Evolutionary conservation across 2,113 vertebrate species (phyloP).

Genomic region (Origma solitaria): DNA sequence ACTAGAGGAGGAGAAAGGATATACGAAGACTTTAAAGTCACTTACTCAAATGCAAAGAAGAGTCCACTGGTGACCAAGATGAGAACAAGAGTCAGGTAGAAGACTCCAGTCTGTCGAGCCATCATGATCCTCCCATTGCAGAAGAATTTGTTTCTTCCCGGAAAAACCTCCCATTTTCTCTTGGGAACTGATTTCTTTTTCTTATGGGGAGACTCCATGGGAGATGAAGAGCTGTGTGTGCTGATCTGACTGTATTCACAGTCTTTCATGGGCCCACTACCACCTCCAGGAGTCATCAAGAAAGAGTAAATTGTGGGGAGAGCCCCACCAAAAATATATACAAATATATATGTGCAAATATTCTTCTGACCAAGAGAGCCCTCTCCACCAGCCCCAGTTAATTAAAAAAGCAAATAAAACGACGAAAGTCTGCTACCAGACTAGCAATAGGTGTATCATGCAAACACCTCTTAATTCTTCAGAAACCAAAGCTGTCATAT

Average conservation of each 20-base stretch:
- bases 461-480: conserved; percentile 48
- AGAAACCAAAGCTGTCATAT: conserved; percentile 52
- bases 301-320: conserved; percentile 61
- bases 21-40: conserved; percentile 16
- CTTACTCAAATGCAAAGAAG: conserved; percentile 99
- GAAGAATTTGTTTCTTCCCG: conserved; percentile 96
- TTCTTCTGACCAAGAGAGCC: conserved; percentile 22
- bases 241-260: conserved; percentile 98
- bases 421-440: conserved; percentile 33
- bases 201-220: conserved; percentile 95
- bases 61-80: conserved; percentile 97
- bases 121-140: conserved; percentile 98
- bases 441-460: conserved; percentile 37
- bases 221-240: conserved; percentile 89
- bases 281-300: conserved; percentile 90
- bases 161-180: conserved; percentile 96
- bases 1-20: background rate
- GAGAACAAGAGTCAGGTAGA: conserved; percentile 95
- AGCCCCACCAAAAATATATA: conserved; percentile 62
- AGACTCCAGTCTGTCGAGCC: conserved; percentile 96
- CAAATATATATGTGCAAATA: background rate
- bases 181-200: conserved; percentile 81
- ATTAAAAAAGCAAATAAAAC: background rate
- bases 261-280: conserved; percentile 94
- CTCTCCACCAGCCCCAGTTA: conserved; percentile 30